A percentile compares a stretch with the other conserved stretches of the same genome.
Evolutionary conservation across 1,140 invertebrate genomes (phyloP).

Genomic region (Drosophila ogumai): DNA sequence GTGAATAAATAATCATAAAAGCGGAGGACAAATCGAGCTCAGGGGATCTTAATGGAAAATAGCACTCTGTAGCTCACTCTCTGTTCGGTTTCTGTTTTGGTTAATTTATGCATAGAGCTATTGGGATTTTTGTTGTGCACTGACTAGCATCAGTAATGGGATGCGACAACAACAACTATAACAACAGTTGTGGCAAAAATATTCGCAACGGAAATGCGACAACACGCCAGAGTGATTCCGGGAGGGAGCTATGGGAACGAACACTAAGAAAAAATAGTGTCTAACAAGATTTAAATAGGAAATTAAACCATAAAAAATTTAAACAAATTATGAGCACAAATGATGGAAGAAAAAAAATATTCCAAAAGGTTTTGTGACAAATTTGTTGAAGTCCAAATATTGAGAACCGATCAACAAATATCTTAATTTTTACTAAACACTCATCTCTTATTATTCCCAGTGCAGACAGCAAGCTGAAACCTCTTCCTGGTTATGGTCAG

Average conservation of each 20-base stretch:
- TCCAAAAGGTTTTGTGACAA: too few relatives aligned
- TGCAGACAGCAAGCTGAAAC: conserved; percentile 8
- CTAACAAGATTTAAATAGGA: background rate
- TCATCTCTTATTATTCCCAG: background rate
- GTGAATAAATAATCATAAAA: conserved; percentile 59
- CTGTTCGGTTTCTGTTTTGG: conserved; percentile 28
- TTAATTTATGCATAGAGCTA: conserved; percentile 71
- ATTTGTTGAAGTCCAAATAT: too few relatives aligned
- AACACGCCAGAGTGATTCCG: conserved; percentile 67
- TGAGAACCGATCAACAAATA: too few relatives aligned
- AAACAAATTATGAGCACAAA: too few relatives aligned
- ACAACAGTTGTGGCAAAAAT: conserved; percentile 18
- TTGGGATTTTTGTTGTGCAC: conserved; percentile 37
- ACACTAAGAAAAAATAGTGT: conserved; percentile 4
- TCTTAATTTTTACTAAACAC: background rate
- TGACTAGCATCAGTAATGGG: conserved; percentile 59
- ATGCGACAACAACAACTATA: conserved; percentile 9
- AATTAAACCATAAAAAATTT: background rate
- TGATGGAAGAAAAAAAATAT: too few relatives aligned
- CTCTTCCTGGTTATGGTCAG: conserved; percentile 61
- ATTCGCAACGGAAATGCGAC: conserved; percentile 63
- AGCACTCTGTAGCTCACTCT: conserved; percentile 22
- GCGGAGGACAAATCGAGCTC: conserved; percentile 26
- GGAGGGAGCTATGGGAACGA: conserved; percentile 6
- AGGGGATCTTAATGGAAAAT: conserved; percentile 35